Base-by-base conservation (phyloP, 2,888 invertebrate species). In the Steinernema scapterisci region DNA sequence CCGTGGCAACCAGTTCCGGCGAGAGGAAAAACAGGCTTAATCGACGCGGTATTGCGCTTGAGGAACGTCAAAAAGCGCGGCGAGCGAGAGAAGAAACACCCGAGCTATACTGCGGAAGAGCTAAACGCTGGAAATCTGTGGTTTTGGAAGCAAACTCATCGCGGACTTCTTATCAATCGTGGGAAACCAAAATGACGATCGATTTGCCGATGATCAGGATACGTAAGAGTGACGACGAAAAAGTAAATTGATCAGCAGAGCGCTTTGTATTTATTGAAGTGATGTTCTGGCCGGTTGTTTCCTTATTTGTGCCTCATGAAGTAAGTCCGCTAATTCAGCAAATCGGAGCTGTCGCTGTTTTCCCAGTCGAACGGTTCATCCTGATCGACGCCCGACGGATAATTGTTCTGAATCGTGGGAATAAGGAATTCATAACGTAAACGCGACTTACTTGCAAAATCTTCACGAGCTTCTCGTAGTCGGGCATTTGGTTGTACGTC, bases 391-490 rank as follows among this genome's bases (percentile, higher is more conserved):
- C 31, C 31, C 38, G 13, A 11, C 31, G 63, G 63, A 25, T 63
- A 63, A 25, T 63, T 63, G 9, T 63, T 31, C 63, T 63, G 31
- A 63, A 63, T 3, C 5, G 2, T 2, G 5, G 5, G 5, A 16
- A 25, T 54, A 23, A 54, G 21, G 5, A 25, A 19, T 16, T 3
- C 25, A 23, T 16, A 19, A 48, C 13, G 7, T 11, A 3, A 11
- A 11, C 25, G 1, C 23, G 21, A 71, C 25, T 11, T 1, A 44
- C 52, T 44, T 75, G 76, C 45, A 80, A 72, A 45, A 77, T 75
- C 9, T 72, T 73, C 11, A 73, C 72, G 16, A 81, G 51, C 11
- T 75, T 63, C 13, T 75, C 73, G 44, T 81, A 81, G 73, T 81
- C 75, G 0, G 80, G 78, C 9, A 52, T 44, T 7, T 78, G 56